Evolutionary conservation across 1,140 invertebrate species (phyloP).

Genomic region (Penaeus indicus): DNA sequence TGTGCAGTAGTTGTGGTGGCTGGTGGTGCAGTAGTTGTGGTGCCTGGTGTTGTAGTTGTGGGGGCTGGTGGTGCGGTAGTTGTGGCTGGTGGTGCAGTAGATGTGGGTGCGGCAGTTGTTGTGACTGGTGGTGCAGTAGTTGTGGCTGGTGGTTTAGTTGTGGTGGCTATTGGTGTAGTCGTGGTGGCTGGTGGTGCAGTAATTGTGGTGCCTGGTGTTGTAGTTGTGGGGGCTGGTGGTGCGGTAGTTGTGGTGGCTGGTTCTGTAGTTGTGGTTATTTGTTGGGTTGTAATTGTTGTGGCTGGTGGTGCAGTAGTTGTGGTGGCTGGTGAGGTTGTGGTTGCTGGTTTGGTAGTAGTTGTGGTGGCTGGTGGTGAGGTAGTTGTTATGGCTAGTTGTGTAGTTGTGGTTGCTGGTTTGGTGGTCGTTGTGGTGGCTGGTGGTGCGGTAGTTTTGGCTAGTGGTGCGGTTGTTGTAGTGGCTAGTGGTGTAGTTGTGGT

Average conservation of each 20-base stretch:
- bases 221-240: not conserved
- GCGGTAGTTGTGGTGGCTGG: not conserved
- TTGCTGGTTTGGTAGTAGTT: not conserved
- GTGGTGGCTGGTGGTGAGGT: not conserved
- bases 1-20: not conserved
- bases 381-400: not conserved
- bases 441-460: not conserved
- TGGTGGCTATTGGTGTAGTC: not conserved
- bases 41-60: not conserved
- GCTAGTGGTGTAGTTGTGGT: not conserved
- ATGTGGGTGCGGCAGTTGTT: not conserved
- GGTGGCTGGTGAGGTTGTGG: not conserved
- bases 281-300: not conserved
- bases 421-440: not conserved
- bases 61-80: not conserved
- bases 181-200: not conserved
- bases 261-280: not conserved
- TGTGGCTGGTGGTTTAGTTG: not conserved
- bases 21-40: not conserved
- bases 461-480: not conserved
- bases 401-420: not conserved
- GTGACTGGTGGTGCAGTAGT: not conserved
- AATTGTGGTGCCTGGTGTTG: not conserved
- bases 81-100: not conserved
- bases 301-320: not conserved